A percentile compares a stretch with the other conserved stretches of the same genome.
Conservation (phyloP, 2,797 vertebrate genomes). For the Dryobates pubescens region DNA sequence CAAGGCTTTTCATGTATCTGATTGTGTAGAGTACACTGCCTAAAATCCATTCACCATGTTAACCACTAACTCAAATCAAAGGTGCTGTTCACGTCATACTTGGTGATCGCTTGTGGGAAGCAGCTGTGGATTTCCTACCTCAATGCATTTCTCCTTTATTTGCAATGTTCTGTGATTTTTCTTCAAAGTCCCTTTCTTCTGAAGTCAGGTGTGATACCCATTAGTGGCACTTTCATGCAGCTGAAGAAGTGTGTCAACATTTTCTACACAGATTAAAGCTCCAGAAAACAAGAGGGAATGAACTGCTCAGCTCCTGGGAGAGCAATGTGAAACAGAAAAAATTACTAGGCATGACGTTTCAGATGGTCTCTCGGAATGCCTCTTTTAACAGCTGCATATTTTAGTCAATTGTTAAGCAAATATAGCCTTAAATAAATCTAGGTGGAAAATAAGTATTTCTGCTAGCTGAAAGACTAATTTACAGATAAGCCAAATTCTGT, state of each 20-base stretch:
- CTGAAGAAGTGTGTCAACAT: constrained; percentile 20
- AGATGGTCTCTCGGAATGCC: background rate
- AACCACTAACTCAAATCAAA: constrained; percentile 43
- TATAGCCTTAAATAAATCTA: background rate
- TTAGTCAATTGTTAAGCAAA: background rate
- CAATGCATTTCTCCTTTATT: constrained; percentile 14
- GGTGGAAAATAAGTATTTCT: constrained; percentile 5
- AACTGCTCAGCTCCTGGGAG: background rate
- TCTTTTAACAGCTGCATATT: background rate
- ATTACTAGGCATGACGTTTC: background rate
- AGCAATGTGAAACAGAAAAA: background rate
- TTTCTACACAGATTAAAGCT: constrained; percentile 51
- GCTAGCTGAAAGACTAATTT: background rate
- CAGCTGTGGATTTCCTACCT: constrained; percentile 22
- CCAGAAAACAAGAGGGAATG: background rate
- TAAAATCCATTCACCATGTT: background rate
- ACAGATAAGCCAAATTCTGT: background rate
- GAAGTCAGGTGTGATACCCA: constrained; percentile 11
- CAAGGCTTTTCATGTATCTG: constrained; percentile 3
- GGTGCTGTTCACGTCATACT: background rate
- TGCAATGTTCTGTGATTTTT: constrained; percentile 28
- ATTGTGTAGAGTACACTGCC: background rate
- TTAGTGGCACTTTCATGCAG: constrained; percentile 29
- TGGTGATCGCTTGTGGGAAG: background rate
- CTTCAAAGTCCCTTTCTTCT: constrained; percentile 42